phyloP scores from a whole-genome alignment of 2,797 vertebrate species.

The Champsocephalus esox region DNA sequence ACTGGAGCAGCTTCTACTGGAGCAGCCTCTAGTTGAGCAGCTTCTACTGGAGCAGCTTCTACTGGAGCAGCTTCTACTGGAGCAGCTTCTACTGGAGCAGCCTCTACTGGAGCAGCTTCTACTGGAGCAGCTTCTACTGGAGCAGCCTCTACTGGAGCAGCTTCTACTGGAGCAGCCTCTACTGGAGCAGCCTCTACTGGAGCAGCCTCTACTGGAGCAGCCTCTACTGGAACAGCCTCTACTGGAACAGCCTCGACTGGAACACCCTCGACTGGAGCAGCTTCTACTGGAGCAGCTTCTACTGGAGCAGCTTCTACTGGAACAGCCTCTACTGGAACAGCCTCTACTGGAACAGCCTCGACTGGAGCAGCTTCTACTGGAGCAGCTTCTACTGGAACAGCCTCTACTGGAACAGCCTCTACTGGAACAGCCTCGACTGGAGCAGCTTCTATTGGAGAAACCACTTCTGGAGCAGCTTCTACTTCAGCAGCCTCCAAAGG shows the following conservation, averaged over 20 bases:
- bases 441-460: background rate
- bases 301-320: background rate
- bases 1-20: background rate
- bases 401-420: background rate
- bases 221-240: background rate
- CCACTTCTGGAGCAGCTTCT: background rate
- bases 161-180: background rate
- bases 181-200: background rate
- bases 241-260: background rate
- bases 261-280: background rate
- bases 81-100: background rate
- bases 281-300: background rate
- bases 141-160: background rate
- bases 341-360: background rate
- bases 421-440: background rate
- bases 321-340: background rate
- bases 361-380: background rate
- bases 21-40: background rate
- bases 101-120: background rate
- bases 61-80: background rate
- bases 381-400: background rate
- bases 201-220: fast-evolving
- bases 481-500: background rate
- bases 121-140: background rate
- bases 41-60: background rate